Evolutionary conservation across 2,113 vertebrate genomes (phyloP).

Genomic region (mouse (Mus musculus)): DNA sequence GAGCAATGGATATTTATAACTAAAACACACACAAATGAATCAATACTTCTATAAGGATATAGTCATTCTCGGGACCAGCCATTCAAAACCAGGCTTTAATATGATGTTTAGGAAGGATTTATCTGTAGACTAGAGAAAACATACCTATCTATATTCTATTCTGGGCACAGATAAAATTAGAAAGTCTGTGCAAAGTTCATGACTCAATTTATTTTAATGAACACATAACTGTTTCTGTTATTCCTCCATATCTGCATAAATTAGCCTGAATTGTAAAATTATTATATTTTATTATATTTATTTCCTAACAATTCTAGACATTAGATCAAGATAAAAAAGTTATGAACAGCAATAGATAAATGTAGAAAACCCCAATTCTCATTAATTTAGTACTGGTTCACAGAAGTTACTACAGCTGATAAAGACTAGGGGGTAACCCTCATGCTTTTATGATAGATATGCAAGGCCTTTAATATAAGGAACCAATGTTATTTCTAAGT

Average conservation of each 20-base stretch:
- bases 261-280: neutral
- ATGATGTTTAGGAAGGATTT: neutral
- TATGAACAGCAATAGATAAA: neutral
- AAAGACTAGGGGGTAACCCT: neutral
- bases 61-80: neutral
- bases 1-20: neutral
- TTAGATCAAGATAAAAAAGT: neutral
- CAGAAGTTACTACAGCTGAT: neutral
- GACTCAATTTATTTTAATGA: neutral
- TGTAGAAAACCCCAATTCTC: neutral
- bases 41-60: slow-evolving; percentile 20
- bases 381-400: neutral
- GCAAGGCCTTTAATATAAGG: neutral
- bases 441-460: neutral
- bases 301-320: neutral
- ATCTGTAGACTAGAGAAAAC: neutral
- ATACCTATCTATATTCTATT: neutral
- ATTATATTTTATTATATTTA: neutral
- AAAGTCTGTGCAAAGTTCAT: neutral
- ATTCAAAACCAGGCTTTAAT: slow-evolving; percentile 12
- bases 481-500: neutral
- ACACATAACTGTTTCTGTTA: neutral
- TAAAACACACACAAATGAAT: neutral
- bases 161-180: neutral
- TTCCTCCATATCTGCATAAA: neutral